Evolutionary conservation across 2,888 invertebrate genomes (phyloP), one percentile per base, ranked within the genome.

Genomic region (Mesorhabditis spiculigera): DNA sequence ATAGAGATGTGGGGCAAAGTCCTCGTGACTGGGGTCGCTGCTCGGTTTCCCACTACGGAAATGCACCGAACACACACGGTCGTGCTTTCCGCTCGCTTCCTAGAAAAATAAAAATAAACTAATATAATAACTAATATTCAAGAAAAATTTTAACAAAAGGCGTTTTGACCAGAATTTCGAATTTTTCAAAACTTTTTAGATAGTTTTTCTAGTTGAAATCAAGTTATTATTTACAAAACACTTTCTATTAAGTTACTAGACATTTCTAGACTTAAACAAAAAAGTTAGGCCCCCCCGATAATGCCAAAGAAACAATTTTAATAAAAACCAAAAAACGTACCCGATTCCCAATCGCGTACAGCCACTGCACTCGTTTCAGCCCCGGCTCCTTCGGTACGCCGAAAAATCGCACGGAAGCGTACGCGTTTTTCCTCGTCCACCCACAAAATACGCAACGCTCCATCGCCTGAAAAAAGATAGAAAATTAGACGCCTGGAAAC

Each of bases 361-460:
- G 64, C 64, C 64, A 63, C 68, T 68, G 66, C 13, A 71, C 43
- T 13, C 64, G 71, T 58, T 68, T 68, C 71, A 71, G 67, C 41
- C 71, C 71, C 6, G 71, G 71, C 28, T 71, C 71, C 8, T 45
- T 45, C n/a, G 71, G 71, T 6, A 71, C 68, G 61, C 45, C 65
- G 68, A 71, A 71, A 68, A 71, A 71, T 45, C 71, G 68, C 13
- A 71, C 42, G 10, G 68, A 66, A 4, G 44, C 62, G 28, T 42
- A 63, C 4, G 71, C 65, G 4, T 41, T 71, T n/a, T 65, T 45
- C n/a, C 71, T 68, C 28, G 65, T 68, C 71, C 71, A 71, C 8
- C 71, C 71, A 45, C 71, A 71, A 50, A 71, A 71, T 28, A 68
- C 58, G 64, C 71, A 71, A 10, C 68, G 68, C 63, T 71, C 71